Percentiles rank a stretch among this genome's conserved stretches.
Conservation (phyloP, 1,140 invertebrate genomes). For the Microplitis demolitor region DNA sequence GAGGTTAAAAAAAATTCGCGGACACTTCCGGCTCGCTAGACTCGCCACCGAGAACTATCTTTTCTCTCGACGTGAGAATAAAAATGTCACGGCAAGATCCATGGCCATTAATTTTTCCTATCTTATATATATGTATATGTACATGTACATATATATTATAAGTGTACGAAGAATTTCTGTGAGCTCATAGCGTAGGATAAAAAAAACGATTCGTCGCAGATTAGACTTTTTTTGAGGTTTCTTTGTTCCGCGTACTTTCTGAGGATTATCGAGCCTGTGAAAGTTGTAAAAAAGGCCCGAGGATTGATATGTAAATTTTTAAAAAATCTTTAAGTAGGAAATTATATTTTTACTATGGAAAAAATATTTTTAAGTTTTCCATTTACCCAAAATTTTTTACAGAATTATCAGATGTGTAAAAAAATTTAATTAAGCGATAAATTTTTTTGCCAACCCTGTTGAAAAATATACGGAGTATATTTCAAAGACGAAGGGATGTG, state of each 20-base stretch:
- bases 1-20: slow-evolving; percentile 5
- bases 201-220: not conserved
- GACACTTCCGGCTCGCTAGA: slow-evolving; percentile 4
- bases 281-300: not conserved
- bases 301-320: slow-evolving; percentile 9
- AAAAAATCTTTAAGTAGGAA: too few relatives aligned
- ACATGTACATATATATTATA: not conserved
- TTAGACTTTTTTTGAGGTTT: not conserved
- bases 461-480: too few relatives aligned
- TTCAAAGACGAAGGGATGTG: not conserved
- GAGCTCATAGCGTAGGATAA: not conserved
- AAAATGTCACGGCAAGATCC: slow-evolving; percentile 10
- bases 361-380: too few relatives aligned
- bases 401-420: too few relatives aligned
- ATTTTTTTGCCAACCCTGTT: too few relatives aligned
- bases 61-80: not conserved
- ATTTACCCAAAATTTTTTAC: too few relatives aligned
- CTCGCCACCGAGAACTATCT: not conserved
- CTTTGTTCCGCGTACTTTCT: not conserved
- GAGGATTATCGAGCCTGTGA: not conserved
- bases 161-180: not conserved
- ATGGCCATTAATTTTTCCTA: not conserved
- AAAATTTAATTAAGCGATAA: too few relatives aligned
- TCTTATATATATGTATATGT: too few relatives aligned
- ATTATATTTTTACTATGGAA: too few relatives aligned